Base-by-base conservation (phyloP, 2,113 vertebrate species). In the Thinocorus orbignyianus region DNA sequence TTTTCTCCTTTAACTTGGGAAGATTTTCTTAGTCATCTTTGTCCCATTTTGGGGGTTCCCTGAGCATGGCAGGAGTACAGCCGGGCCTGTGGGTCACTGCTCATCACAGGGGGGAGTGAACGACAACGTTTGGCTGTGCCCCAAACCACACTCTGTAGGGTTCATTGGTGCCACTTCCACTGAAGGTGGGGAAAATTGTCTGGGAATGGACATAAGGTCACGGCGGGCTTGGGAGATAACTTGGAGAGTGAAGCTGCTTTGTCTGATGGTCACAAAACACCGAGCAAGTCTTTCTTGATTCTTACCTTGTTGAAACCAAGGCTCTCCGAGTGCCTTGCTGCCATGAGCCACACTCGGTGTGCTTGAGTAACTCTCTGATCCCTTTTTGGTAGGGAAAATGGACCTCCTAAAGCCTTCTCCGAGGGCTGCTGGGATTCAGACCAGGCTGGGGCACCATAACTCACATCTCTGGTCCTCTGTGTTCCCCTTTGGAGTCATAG, bases 131-230 rank as follows among this genome's bases (percentile, higher is more conserved):
- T 48, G 85, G 73, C 70, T 41, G 1, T 10, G 33, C 30, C 26
- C 15, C 19, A 68, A 33, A 1, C 5, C 7, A 0, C 6, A 0
- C 48, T 22, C 22, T 2, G 60, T 4, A 12, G 5, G 84, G 33
- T 30, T 31, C 71, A 20, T 2, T 20, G 35, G 52, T 35, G 57
- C 88, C 66, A 6, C 17, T 8, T 37, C 80, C 88, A 3, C 5
- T 4, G 73, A 7, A 42, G 10, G 51, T 22, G 26, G 65, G 81
- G 28, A 19, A 26, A 25, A 31, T 22, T 6, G 31, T 1, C 31
- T n/a, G 90, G 62, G 33, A 60, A 57, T 8, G 58, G 30, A 28
- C 23, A 6, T 7, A 6, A 3, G 10, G 17, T 15, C 55, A 4
- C 28, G 2, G 25, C 0, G 31, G 41, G 33, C 4, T 39, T 20